phyloP scores from a whole-genome alignment of 1,140 invertebrate species.

The Danaus plexippus region DNA sequence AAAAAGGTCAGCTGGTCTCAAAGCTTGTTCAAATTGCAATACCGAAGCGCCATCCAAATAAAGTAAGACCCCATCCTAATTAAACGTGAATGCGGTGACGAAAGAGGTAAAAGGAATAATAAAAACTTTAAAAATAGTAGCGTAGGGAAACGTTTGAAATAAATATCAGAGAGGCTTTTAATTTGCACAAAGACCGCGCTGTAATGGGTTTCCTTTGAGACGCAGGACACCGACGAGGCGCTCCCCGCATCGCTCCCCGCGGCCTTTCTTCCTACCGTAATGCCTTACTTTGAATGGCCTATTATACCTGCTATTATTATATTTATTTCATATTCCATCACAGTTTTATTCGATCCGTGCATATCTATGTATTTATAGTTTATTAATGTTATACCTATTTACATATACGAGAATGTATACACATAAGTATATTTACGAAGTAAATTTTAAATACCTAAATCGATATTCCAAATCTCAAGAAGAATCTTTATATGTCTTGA shows the following conservation, averaged over 20 bases:
- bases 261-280: slow-evolving; percentile 2
- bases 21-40: slow-evolving; percentile 27
- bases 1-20: slow-evolving; percentile 19
- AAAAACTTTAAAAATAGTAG: slow-evolving; percentile 38
- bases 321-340: slow-evolving; percentile 15
- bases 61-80: slow-evolving; percentile 31
- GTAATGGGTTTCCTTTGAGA: slow-evolving; percentile 23
- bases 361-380: no score
- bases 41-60: slow-evolving; percentile 22
- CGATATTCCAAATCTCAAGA: no score
- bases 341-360: no score
- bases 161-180: slow-evolving; percentile 41
- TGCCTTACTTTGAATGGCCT: slow-evolving; percentile 12
- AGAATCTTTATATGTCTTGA: no score
- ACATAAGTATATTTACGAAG: no score
- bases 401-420: no score
- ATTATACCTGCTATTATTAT: slow-evolving; percentile 10
- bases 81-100: slow-evolving; percentile 32
- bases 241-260: slow-evolving; percentile 15
- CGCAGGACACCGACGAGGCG: slow-evolving; percentile 15
- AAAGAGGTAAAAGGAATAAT: slow-evolving; percentile 36
- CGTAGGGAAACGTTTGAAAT: slow-evolving; percentile 33
- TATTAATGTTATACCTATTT: no score
- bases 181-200: slow-evolving; percentile 33
- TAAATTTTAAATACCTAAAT: no score